Base-by-base conservation (phyloP, 2,113 vertebrate genomes). In the Cygnus buccinator region DNA sequence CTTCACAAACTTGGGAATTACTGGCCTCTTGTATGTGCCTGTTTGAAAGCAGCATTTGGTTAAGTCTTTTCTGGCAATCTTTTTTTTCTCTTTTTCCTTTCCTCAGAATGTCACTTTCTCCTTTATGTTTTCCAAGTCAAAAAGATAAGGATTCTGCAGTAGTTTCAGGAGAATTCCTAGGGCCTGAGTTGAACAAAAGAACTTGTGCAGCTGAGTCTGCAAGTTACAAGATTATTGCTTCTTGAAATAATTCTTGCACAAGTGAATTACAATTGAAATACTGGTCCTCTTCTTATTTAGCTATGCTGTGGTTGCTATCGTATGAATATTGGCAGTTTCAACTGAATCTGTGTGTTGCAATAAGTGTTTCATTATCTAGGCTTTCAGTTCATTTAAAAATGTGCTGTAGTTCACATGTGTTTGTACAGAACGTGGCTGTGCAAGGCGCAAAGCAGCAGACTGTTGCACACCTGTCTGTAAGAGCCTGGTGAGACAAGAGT, bases 391-490 rank as follows among this genome's bases (percentile, higher is more conserved):
- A 1, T 9, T 37, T 12, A 5, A 46, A 26, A 37, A 18, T 0
- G 0, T 29, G 59, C 43, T 65, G n/a, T 19, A 16, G 35, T 26
- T 17, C 9, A 3, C 0, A 33, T 59, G 70, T 13, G 0, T 6
- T 80, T 0, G 0, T 16, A 17, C 25, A 23, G 77, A 37, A 28
- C 11, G 31, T 2, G 5, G 3, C 72, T 79, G 59, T 9, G 8
- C 62, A 15, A 25, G 63, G n/a, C 14, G 66, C 22, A 7, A 6
- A 67, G 52, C 3, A 48, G 17, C 29, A 37, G 29, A 33, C 10
- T 3, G 0, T 26, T 4, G 12, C 26, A 3, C 0, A 0, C 8
- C 21, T 13, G 70, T 26, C 41, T 58, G 6, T 35, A 35, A 41
- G 28, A 62, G 21, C 46, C 57, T 44, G 28, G 7, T 57, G 41